Percentiles rank a stretch among this genome's conserved stretches.
Conservation (phyloP, 2,888 invertebrate genomes). For the Meiosimyza platycephala region DNA sequence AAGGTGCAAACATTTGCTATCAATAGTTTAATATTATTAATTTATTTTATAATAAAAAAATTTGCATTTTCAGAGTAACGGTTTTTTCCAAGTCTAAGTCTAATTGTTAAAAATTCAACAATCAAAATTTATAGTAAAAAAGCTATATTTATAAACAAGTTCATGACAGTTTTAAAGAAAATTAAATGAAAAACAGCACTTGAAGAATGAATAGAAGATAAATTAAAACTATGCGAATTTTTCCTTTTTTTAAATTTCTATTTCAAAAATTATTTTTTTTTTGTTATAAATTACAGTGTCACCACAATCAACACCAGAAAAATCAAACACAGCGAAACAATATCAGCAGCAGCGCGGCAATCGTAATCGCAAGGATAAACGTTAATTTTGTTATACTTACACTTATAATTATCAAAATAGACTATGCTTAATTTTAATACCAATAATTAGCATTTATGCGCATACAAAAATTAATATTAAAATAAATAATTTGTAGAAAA, state of each 20-base stretch:
- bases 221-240: no score
- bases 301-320: constrained; percentile 33
- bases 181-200: no score
- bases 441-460: constrained; percentile 18
- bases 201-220: no score
- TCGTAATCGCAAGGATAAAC: constrained; percentile 47
- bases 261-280: not conserved
- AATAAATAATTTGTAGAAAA: not conserved
- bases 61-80: no score
- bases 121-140: no score
- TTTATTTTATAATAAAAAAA: no score
- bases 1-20: not conserved
- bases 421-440: not conserved
- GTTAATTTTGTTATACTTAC: constrained; percentile 34
- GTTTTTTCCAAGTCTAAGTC: no score
- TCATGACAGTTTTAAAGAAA: no score
- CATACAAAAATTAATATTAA: constrained; percentile 1
- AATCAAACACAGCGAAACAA: constrained; percentile 42
- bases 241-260: no score
- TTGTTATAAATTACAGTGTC: constrained; percentile 4
- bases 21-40: not conserved
- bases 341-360: constrained; percentile 43
- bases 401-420: constrained; percentile 3
- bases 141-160: no score
- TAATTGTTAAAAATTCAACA: no score